These are phyloP conservation scores for Gopherus evgoodei DNA, from an alignment of 2,113 vertebrate genomes.

Conservation along the genomic window DNA sequence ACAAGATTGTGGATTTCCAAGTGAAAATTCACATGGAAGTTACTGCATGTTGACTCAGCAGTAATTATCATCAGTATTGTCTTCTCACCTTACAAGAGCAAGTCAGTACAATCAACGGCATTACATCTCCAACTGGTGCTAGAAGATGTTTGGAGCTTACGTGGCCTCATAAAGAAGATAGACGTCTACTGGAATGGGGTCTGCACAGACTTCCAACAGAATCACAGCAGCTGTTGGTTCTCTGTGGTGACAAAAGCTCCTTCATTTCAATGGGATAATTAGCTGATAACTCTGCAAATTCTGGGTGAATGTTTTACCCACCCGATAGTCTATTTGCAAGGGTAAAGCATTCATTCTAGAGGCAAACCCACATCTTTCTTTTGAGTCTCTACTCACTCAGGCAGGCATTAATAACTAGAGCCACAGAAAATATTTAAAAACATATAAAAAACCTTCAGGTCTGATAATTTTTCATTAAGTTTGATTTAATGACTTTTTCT, in stretches of 20 bases:
- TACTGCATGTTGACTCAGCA: not conserved
- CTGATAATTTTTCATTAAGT: not conserved
- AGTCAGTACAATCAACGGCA: conserved; percentile 33
- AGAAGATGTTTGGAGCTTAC: not conserved
- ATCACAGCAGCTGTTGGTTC: not conserved
- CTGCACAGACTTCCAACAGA: not conserved
- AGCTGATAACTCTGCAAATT: not conserved
- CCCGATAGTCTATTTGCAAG: not conserved
- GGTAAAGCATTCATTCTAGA: not conserved
- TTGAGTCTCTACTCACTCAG: not conserved
- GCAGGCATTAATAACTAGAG: not conserved
- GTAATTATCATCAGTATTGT: not conserved
- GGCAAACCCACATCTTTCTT: not conserved
- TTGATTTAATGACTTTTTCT: not conserved
- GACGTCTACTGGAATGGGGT: not conserved
- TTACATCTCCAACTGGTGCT: conserved; percentile 48
- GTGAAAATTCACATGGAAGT: conserved; percentile 32
- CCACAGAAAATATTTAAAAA: not conserved
- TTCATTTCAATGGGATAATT: not conserved
- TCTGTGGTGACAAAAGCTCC: not conserved
- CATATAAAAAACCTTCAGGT: not conserved
- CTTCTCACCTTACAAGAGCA: conserved; percentile 17
- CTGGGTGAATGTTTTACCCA: not conserved
- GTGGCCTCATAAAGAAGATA: not conserved
- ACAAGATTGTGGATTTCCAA: not conserved